Percentiles rank a stretch among this genome's conserved stretches.
Evolutionary conservation across 2,888 invertebrate species (phyloP).

Genomic region (Augochlorella aurata): DNA sequence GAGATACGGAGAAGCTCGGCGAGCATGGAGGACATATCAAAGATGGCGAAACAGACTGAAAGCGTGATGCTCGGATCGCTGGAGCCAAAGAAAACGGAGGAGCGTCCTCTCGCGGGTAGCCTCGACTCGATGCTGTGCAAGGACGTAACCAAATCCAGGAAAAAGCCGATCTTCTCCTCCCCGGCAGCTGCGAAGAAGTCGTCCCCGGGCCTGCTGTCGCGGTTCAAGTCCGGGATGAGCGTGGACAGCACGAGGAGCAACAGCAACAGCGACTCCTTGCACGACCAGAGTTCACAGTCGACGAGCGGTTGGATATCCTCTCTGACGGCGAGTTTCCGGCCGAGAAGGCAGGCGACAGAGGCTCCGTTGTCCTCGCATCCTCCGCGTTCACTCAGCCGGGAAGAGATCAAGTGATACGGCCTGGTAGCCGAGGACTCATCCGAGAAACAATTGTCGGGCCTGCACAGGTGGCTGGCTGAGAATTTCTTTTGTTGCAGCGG

Average conservation of each 20-base stretch:
- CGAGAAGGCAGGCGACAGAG: slow-evolving; percentile 73
- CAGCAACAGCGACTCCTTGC: slow-evolving; percentile 78
- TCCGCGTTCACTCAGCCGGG: slow-evolving; percentile 75
- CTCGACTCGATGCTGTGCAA: slow-evolving; percentile 80
- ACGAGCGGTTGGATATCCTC: slow-evolving; percentile 80
- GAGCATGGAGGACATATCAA: slow-evolving; percentile 81
- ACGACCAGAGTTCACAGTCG: slow-evolving; percentile 73
- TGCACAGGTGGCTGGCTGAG: slow-evolving; percentile 75
- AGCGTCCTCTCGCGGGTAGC: slow-evolving; percentile 77
- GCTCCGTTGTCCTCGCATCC: slow-evolving; percentile 69
- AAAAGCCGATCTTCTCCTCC: slow-evolving; percentile 70
- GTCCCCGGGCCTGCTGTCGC: slow-evolving; percentile 76
- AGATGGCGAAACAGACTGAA: slow-evolving; percentile 78
- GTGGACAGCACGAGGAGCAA: slow-evolving; percentile 77
- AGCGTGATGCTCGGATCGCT: slow-evolving; percentile 69
- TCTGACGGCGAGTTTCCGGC: slow-evolving; percentile 79
- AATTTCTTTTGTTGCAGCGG: slow-evolving; percentile 76
- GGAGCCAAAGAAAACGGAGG: slow-evolving; percentile 75
- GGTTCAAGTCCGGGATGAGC: slow-evolving; percentile 79
- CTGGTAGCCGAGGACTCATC: slow-evolving; percentile 68
- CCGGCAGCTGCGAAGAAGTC: slow-evolving; percentile 75
- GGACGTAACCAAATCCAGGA: slow-evolving; percentile 69
- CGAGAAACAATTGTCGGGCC: slow-evolving; percentile 67
- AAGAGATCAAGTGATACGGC: slow-evolving; percentile 79
- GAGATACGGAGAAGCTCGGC: slow-evolving; percentile 80